Evolutionary conservation across 2,113 vertebrate species (phyloP), one percentile per base, ranked within the genome.

Genomic region (Marcusenius ussheri): DNA sequence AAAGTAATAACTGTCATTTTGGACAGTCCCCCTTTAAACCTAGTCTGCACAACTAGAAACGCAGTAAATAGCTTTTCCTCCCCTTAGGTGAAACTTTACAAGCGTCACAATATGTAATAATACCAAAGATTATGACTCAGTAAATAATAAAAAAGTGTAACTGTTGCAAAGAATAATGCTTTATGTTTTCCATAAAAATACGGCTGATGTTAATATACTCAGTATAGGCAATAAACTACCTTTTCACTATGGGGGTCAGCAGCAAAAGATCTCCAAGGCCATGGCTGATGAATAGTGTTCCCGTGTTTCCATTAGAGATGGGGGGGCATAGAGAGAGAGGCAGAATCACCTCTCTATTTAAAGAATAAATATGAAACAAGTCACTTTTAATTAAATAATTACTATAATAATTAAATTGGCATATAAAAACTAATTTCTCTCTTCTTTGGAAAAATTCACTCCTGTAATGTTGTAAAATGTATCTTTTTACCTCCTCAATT

Each of bases 1-100:
- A 87, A 53, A 56, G 49, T 53, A 51, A 87, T 87, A 83, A 89
- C 24, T 89, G 27, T 87, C 85, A 87, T 31, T 27, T 56, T 45
- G 74, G 50, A 13, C 47, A 89, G 15, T 53, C 8, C 19, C 15
- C 15, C 70, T 15, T 51, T 27, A 19, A 80, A 49, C 13, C 46
- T 4, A 42, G 70, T 42, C 13, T 35, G 70, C 6, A 77, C n/a
- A 5, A 42, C 31, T 39, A 3, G 31, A 46, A 70, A 53, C 6
- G 2, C 31, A 27, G 74, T 17, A 51, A 39, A 10, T 80, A 53
- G 27, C 10, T 89, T 89, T 50, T 17, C 15, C 47, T 45, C 31
- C 46, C 66, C 5, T 77, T 3, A n/a, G n/a, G 47, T 56, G 31
- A 83, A 89, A 89, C 47, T 83, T 83, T 77, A 89, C 45, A 56